Evolutionary conservation across 2,888 invertebrate genomes (phyloP).

Genomic region (Spilarctia lutea): DNA sequence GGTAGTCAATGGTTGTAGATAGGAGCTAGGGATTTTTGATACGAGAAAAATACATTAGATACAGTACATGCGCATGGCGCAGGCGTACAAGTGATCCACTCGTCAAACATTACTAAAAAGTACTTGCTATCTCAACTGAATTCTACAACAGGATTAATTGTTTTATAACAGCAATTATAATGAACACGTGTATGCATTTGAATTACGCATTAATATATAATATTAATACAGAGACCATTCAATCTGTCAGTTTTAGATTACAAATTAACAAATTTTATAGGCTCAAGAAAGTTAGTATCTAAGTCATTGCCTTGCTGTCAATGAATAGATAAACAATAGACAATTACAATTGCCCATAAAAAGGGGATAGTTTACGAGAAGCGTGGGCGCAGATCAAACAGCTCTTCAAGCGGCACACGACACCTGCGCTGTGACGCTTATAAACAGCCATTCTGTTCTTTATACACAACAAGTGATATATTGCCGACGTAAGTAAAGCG

Average conservation of each 20-base stretch:
- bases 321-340: constrained; percentile 53
- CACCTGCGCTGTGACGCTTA: constrained; percentile 55
- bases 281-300: constrained; percentile 11
- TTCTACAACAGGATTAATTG: neutral
- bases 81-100: neutral
- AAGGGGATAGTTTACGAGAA: constrained; percentile 52
- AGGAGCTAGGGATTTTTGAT: neutral
- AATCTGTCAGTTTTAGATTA: neutral
- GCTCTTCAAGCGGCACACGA: constrained; percentile 57
- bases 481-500: constrained; percentile 1
- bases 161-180: neutral
- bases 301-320: constrained; percentile 37
- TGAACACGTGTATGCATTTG: neutral
- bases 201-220: neutral
- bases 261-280: neutral
- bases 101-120: neutral
- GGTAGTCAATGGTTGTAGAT: neutral
- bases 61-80: neutral
- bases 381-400: constrained; percentile 56
- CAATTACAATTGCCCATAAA: constrained; percentile 52
- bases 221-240: neutral
- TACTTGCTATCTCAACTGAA: neutral
- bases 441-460: constrained; percentile 20
- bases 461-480: constrained; percentile 1
- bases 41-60: neutral